A percentile compares a stretch with the other conserved stretches of the same genome.
Conservation (phyloP, 2,888 invertebrate species). For the Apamea crenata region DNA sequence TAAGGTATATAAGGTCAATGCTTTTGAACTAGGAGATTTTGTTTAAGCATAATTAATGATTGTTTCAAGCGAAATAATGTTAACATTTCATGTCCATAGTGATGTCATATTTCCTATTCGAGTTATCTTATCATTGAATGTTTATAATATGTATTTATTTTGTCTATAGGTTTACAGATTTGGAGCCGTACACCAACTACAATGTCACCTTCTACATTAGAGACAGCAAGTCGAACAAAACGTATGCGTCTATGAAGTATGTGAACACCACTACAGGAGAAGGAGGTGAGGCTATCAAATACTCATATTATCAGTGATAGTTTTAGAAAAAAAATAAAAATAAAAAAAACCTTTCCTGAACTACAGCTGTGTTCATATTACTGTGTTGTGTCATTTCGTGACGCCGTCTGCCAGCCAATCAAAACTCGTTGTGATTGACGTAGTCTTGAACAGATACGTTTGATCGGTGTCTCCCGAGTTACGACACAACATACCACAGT, state of each 20-base stretch:
- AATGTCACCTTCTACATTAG: slow-evolving; percentile 94
- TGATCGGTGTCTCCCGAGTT: background rate
- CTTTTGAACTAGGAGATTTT: slow-evolving; percentile 5
- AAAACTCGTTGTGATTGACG: background rate
- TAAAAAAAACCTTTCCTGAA: background rate
- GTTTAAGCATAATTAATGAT: background rate
- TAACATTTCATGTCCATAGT: background rate
- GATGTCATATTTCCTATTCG: background rate
- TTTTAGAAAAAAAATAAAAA: background rate
- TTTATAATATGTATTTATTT: slow-evolving; percentile 60
- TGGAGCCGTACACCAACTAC: slow-evolving; percentile 94
- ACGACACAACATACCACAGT: too few relatives aligned
- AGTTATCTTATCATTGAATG: background rate
- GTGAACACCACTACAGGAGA: slow-evolving; percentile 92
- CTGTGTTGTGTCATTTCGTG: too few relatives aligned
- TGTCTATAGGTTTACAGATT: slow-evolving; percentile 89
- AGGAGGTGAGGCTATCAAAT: slow-evolving; percentile 85
- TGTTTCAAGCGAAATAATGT: slow-evolving; percentile 9
- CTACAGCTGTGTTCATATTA: too few relatives aligned
- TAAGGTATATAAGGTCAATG: slow-evolving; percentile 26
- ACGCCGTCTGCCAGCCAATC: background rate
- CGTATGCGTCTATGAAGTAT: slow-evolving; percentile 92
- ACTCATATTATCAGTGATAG: background rate
- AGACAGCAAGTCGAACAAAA: slow-evolving; percentile 88
- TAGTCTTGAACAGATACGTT: background rate